Evolutionary conservation across 2,797 vertebrate species (phyloP), one percentile per base, ranked within the genome.

Genomic region (Acanthiza pusilla): DNA sequence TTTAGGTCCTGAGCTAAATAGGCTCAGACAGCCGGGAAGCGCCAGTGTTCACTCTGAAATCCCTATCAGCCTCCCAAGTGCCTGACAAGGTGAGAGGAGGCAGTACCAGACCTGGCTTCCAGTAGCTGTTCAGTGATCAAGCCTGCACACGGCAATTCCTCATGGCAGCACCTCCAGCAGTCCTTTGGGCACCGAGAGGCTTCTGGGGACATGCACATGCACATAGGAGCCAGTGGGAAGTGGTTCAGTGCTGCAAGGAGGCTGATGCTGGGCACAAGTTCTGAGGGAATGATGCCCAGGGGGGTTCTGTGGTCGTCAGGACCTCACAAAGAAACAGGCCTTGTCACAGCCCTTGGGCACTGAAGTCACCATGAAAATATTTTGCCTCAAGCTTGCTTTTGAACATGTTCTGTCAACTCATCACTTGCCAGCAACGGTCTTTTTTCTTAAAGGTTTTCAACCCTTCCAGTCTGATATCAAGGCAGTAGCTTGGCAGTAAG

Each of bases 11-110:
- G 73, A 55, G 9, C 38, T 32, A 47, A 74, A 45, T 6, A 17
- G 1, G 10, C 57, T 83, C n/a, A 42, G 27, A 3, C 9, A 19
- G 16, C 18, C 0, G 0, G 23, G 42, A 3, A 8, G 27, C 6
- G 10, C 14, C 36, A 21, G 17, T 9, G 18, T 21, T 30, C 0
- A 0, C 5, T 65, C 42, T 58, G 70, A 92, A 85, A 85, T 32
- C 29, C 18, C 6, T 29, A 7, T 23, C 63, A 66, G 16, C 47
- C 62, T 78, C 67, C 63, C 54, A 29, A 9, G 23, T 16, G 38
- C 36, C 54, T 78, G 79, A 13, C 2, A 0, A 16, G 66, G 27
- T 1, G 2, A 67, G 19, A 34, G 51, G 32, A 88, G 65, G 36
- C 29, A 27, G 53, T 13, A 17, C 5, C 0, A 0, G 26, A 27